Conservation (phyloP, 2,888 invertebrate species). For the Epirrita christyi region DNA sequence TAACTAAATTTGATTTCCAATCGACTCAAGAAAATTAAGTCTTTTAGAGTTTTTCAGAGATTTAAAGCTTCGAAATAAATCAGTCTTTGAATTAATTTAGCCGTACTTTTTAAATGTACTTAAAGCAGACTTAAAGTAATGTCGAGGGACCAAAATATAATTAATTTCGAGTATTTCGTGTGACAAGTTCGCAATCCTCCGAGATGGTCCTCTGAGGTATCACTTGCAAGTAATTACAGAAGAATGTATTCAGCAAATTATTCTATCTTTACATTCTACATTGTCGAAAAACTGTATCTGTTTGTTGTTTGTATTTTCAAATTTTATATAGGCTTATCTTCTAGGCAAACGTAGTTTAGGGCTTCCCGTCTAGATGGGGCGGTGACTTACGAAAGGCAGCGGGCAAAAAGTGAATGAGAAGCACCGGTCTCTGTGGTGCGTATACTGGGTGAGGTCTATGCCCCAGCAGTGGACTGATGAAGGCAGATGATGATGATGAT, state of each 20-base stretch:
- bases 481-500: no score
- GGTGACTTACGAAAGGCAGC: no score
- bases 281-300: no score
- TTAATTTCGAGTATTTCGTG: conserved; percentile 31
- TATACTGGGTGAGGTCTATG: no score
- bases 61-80: conserved; percentile 24
- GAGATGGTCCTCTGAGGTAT: conserved; percentile 27
- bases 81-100: conserved; percentile 22
- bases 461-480: no score
- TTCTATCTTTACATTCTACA: neutral
- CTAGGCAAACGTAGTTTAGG: no score
- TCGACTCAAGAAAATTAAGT: conserved; percentile 26
- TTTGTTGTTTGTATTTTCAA: no score
- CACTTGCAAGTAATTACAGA: conserved; percentile 24
- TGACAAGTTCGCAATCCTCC: conserved; percentile 32
- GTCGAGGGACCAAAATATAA: conserved; percentile 30
- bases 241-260: conserved; percentile 4
- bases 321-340: no score
- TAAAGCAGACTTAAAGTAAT: conserved; percentile 20
- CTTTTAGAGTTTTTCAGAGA: conserved; percentile 21
- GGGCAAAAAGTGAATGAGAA: no score
- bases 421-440: no score
- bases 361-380: no score
- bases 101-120: conserved; percentile 20
- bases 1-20: conserved; percentile 24